Evolutionary conservation across 30 jellyfish, hydroid and myxozoan species (phyloP), one percentile per base, ranked within the genome.

Genomic region (Hydractinia symbiolongicarpus): DNA sequence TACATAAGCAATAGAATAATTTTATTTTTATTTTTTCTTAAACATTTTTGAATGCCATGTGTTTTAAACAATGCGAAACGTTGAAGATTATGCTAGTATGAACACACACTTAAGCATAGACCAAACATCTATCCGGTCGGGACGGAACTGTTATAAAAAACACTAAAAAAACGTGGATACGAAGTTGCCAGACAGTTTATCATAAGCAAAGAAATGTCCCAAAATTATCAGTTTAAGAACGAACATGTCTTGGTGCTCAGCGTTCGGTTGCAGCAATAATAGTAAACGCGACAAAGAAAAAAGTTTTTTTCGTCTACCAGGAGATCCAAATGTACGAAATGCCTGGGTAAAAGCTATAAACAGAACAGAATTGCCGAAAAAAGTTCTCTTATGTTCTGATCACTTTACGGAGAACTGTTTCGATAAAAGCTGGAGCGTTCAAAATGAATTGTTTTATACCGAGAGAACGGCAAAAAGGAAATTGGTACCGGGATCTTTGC

Each of bases 321-420:
- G 52, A n/a, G 74, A 64, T 64, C 74, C 74, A 64, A 64, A 64
- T n/a, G 19, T 64, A 64, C 4, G 74, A 64, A 44, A 64, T n/a
- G 9, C 9, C 8, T 64, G 74, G 74, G 40, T 64, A 44, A 13
- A 44, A n/a, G 74, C 74, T 7, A 64, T 64, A 6, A 64, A 64
- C 19, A 64, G 74, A 13, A 64, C 74, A 7, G 40, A 64, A 44
- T 64, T 64, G 16, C 74, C 74, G n/a, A 64, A 64, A 51, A 64
- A 44, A 64, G 40, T 51, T 7, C 40, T 64, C 40, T 64, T 64
- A 64, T 64, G 74, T 64, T 64, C 16, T 44, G 74, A 64, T 13
- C 74, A 64, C 40, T 64, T 64, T 13, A 51, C 19, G 40, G 74
- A 64, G 40, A 64, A 64, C 19, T 64, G 74, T 64, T 64, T 64